Conservation (phyloP, 2,113 vertebrate species). For the Galemys pyrenaicus region DNA sequence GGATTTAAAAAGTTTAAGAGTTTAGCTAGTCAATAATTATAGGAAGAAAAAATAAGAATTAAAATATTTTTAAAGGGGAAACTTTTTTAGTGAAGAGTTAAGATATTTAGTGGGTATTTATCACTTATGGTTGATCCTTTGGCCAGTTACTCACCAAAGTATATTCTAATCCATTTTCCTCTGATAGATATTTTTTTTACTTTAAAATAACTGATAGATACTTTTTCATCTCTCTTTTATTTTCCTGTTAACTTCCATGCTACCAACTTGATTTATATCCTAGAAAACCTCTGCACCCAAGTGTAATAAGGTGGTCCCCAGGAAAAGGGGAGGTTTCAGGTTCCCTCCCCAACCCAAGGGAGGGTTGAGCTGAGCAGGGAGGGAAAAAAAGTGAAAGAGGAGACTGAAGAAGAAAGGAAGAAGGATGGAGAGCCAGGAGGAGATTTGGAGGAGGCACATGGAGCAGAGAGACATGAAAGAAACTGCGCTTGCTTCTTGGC, state of each 20-base stretch:
- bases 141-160: neutral
- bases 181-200: neutral
- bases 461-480: too few relatives aligned
- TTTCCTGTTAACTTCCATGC: neutral
- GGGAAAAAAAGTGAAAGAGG: too few relatives aligned
- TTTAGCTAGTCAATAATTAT: neutral
- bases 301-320: too few relatives aligned
- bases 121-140: neutral
- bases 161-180: neutral
- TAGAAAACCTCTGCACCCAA: neutral
- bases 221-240: neutral
- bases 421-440: too few relatives aligned
- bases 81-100: neutral
- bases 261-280: conserved; percentile 7
- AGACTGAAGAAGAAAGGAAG: too few relatives aligned
- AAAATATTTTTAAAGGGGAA: neutral
- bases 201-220: too few relatives aligned
- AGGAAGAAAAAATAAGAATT: neutral
- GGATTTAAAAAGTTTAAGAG: neutral
- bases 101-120: neutral
- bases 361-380: too few relatives aligned
- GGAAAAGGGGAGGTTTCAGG: too few relatives aligned
- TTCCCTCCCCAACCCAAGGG: too few relatives aligned
- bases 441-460: too few relatives aligned
- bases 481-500: too few relatives aligned